Base-by-base conservation (phyloP, 2,888 invertebrate genomes). In the Tortricodes alternella region DNA sequence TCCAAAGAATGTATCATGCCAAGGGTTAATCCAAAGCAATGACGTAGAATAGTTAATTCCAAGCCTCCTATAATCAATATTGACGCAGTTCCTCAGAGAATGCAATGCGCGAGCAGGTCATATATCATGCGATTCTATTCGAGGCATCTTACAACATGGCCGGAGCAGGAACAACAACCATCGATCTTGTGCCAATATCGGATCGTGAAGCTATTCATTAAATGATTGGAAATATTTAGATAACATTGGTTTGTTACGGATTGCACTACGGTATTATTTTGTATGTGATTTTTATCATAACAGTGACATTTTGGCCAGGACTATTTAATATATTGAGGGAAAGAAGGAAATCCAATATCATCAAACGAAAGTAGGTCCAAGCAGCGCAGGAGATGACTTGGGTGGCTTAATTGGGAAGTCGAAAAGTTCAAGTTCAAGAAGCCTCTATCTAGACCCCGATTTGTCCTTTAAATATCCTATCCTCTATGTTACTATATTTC, bases 81-180 rank as follows among this genome's bases (percentile, higher is more conserved):
- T 72, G 70, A 71, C 65, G 61, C 62, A 66, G 62, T 66, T 65
- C 65, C 62, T 65, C 65, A 60, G 55, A 53, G 62, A 61, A 58
- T 59, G 62, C 60, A 65, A 73, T 59, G 72, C 66, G 62, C 57
- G 60, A 64, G 62, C 61, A 38, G 41, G 59, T 58, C 66, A 57
- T 67, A 73, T 62, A 56, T 67, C 67, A 68, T 66, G 63, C 61
- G 71, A 61, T 71, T 73, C 74, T 76, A 78, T 79, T 76, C 67
- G 62, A 68, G 62, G 68, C 70, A 65, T 72, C 63, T 69, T 65
- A 76, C 75, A 82, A 81, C 76, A 78, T 65, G 62, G 64, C 64
- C 71, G 71, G 71, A 76, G 76, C 70, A 64, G 71, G 67, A 67
- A 71, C 67, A 65, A 61, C 61, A 68, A 63, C 61, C 67, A 74